These are phyloP conservation scores for Deroplatys truncata DNA, from an alignment of 2,888 invertebrate genomes.

Conservation along the genomic window DNA sequence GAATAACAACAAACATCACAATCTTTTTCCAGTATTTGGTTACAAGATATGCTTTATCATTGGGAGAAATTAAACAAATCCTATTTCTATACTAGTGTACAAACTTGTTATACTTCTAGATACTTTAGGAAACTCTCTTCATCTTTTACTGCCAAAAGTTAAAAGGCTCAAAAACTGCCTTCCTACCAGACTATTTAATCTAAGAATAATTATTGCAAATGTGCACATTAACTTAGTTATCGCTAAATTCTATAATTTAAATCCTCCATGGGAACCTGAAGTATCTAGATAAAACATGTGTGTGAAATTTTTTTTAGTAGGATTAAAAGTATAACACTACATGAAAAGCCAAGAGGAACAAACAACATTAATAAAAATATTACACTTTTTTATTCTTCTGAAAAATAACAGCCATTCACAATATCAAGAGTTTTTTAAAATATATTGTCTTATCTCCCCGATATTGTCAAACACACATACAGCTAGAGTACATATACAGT, in stretches of 20 bases:
- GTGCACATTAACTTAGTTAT: background rate
- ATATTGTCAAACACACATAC: slow-evolving; percentile 33
- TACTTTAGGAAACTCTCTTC: background rate
- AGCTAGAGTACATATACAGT: slow-evolving; percentile 18
- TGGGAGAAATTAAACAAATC: background rate
- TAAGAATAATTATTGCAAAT: background rate
- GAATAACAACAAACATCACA: background rate
- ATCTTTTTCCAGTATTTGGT: background rate
- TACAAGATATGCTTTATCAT: background rate
- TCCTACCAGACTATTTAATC: background rate
- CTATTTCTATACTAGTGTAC: background rate
- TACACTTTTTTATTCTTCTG: slow-evolving; percentile 27
- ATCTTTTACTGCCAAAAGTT: background rate
- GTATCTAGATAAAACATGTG: background rate
- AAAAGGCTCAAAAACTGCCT: background rate
- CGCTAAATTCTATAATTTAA: background rate
- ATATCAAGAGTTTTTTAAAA: slow-evolving; percentile 29
- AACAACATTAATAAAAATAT: slow-evolving; percentile 32
- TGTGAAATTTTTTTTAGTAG: background rate
- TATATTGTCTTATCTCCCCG: slow-evolving; percentile 34
- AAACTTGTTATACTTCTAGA: background rate
- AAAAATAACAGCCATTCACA: slow-evolving; percentile 31
- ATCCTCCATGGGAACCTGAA: background rate
- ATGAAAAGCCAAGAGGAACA: slow-evolving; percentile 23
- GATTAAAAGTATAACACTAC: background rate